Evolutionary conservation across 2,888 invertebrate genomes (phyloP), one percentile per base, ranked within the genome.

Genomic region (Pristionchus arcanus): DNA sequence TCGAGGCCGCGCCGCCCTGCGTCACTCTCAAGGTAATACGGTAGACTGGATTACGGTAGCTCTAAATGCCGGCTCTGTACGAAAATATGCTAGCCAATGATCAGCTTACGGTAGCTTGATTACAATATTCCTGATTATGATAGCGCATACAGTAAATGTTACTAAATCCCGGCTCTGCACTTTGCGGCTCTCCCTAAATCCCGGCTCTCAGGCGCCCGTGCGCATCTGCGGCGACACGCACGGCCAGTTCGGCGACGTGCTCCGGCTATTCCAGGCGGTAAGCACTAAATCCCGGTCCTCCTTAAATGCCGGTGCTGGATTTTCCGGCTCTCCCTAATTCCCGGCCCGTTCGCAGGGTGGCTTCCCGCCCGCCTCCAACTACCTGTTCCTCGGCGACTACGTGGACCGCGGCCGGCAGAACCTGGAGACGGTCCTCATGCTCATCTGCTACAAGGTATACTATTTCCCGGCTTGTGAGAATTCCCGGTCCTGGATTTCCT

Each of bases 221-320:
- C 68, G 68, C n/a, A 68, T 68, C 68, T 68, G 68, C n/a, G 68
- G 68, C n/a, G 68, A 68, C 68, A 68, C 68, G 16, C 68, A 68
- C 68, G 68, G 68, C 31, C 68, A 68, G 15, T 68, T 68, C 31
- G 68, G 68, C n/a, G 68, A 68, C 31, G 68, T 31, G 2, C 68
- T 68, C 74, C 31, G 74, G 31, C 74, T 74, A 13, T 74, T 74
- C 74, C 74, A 68, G 68, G 31, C 68, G 68, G 68, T 68, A 31
- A 3, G 28, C n/a, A 13, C 42, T 68, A 68, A 68, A 28, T 31
- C 68, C 68, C 68, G 28, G 66, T 28, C n/a, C 21, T 66, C 66
- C n/a, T 1, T 9, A 66, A 28, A 7, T 7, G 1, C 66, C n/a
- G 25, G 68, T 68, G 1, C 68, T 68, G 25, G 7, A 68, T 68